These are phyloP conservation scores for Nasonia vitripennis DNA, from an alignment of 1,140 invertebrate genomes.

Conservation along the genomic window DNA sequence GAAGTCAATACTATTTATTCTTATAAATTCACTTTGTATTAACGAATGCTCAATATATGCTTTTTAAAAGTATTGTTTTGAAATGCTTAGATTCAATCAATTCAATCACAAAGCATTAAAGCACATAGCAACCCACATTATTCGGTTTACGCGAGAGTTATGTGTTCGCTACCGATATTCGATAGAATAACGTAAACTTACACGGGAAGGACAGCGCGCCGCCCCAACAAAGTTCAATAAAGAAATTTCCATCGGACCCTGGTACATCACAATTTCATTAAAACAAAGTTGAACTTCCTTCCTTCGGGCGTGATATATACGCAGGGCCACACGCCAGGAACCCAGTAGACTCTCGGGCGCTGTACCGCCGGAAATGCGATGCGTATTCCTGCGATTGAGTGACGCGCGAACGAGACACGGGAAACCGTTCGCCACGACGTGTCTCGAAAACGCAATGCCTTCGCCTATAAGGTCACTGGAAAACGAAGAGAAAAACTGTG, in stretches of 20 bases:
- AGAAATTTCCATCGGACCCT: background rate
- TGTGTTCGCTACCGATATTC: background rate
- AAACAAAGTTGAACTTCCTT: conserved; percentile 1
- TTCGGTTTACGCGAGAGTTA: no score
- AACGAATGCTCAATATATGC: no score
- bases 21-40: no score
- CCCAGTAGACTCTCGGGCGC: background rate
- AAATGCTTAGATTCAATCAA: no score
- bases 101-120: background rate
- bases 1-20: no score
- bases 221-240: background rate
- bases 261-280: background rate
- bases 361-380: conserved; percentile 11
- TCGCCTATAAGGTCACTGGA: background rate
- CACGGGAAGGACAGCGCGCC: background rate
- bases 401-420: conserved; percentile 24
- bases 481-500: background rate
- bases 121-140: no score
- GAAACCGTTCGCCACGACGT: conserved; percentile 38
- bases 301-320: background rate
- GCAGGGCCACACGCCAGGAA: background rate
- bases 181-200: background rate
- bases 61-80: no score
- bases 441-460: conserved; percentile 23
- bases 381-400: background rate